A percentile compares a stretch with the other conserved stretches of the same genome.
Conservation (phyloP, 2,888 invertebrate species). For the Melinaea menophilus region DNA sequence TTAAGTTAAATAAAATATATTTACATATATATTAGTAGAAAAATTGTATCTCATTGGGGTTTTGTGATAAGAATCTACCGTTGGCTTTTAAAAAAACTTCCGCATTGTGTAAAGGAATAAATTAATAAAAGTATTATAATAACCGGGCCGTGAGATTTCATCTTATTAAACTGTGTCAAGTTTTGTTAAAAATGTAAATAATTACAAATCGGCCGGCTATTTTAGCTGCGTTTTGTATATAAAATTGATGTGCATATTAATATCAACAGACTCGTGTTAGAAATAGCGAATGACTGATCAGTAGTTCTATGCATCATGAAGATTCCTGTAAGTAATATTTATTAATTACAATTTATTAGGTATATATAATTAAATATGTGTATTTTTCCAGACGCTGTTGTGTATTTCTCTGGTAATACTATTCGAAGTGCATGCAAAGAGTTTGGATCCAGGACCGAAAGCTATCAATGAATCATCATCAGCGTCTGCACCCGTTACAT, state of each 20-base stretch:
- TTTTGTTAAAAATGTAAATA: neutral
- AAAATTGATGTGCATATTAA: conserved; percentile 15
- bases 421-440: conserved; percentile 38
- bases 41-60: neutral
- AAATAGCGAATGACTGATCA: neutral
- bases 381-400: conserved; percentile 43
- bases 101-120: neutral
- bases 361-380: neutral
- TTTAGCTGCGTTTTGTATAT: conserved; percentile 16
- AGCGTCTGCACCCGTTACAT: conserved; percentile 23
- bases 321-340: conserved; percentile 43
- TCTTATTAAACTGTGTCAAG: conserved; percentile 2
- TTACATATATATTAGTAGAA: neutral
- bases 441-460: conserved; percentile 47
- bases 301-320: conserved; percentile 37
- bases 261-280: conserved; percentile 36
- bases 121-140: neutral
- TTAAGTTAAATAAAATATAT: too few species aligned
- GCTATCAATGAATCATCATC: conserved; percentile 39
- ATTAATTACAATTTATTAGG: neutral
- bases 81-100: neutral
- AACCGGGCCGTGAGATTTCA: neutral
- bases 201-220: neutral
- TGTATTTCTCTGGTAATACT: conserved; percentile 43
- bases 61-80: neutral